Conservation (phyloP, 2,113 vertebrate genomes). For the Cryptoleucopteryx plumbea region DNA sequence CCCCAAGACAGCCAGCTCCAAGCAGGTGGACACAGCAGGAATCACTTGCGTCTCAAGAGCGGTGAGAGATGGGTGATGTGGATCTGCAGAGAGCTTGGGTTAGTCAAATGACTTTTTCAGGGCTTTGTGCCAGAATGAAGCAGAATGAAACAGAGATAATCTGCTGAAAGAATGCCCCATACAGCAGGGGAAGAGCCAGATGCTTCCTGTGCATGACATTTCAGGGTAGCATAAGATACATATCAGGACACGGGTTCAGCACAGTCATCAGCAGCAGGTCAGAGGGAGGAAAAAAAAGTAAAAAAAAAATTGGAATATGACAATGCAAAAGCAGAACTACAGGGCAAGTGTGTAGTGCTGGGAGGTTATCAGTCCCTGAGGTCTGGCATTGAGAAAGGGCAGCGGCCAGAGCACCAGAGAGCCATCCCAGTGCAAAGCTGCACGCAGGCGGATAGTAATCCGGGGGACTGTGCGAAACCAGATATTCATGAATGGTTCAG, state of each 20-base stretch:
- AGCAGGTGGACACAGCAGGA: background rate
- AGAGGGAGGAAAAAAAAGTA: background rate
- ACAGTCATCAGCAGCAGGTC: background rate
- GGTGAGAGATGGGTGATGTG: background rate
- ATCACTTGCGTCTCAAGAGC: background rate
- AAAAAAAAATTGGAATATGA: background rate
- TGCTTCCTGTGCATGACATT: conserved; percentile 1
- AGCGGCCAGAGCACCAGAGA: background rate
- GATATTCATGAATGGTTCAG: background rate
- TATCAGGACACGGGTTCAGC: background rate
- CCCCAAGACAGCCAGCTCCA: background rate
- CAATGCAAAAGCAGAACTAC: background rate
- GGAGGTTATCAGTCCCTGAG: background rate
- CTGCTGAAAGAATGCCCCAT: background rate
- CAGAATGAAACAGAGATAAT: conserved; percentile 25
- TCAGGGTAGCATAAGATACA: background rate
- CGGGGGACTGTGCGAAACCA: background rate
- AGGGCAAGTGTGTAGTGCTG: background rate
- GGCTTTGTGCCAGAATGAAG: background rate
- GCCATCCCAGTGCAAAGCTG: background rate
- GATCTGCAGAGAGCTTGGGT: background rate
- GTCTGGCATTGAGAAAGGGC: background rate
- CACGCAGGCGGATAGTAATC: rapidly evolving
- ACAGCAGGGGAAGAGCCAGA: background rate
- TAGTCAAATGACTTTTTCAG: conserved; percentile 25